These are phyloP conservation scores for Acromyrmex echinatior DNA, from an alignment of 1,140 invertebrate species.

Conservation along the genomic window DNA sequence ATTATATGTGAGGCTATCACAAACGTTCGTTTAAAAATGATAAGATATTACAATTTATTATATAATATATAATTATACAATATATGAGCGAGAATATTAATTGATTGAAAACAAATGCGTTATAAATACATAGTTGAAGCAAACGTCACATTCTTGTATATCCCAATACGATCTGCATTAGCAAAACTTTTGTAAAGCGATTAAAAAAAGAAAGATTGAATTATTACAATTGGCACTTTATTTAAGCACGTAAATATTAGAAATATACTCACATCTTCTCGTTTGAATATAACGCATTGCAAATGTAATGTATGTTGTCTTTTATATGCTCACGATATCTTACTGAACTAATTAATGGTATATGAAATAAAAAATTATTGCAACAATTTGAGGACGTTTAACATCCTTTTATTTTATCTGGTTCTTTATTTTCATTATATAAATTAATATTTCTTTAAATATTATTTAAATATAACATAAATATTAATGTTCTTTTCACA, in stretches of 20 bases:
- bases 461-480: neutral
- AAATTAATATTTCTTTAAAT: neutral
- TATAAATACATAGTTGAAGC: slow-evolving; percentile 3
- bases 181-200: neutral
- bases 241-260: slow-evolving; percentile 26
- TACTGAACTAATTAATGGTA: slow-evolving; percentile 20
- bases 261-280: neutral
- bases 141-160: neutral
- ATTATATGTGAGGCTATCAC: neutral
- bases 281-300: slow-evolving; percentile 7
- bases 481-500: slow-evolving; percentile 8
- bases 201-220: slow-evolving; percentile 16
- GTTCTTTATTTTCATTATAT: neutral
- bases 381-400: neutral
- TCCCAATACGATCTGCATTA: neutral
- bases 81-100: slow-evolving; percentile 8
- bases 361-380: slow-evolving; percentile 34
- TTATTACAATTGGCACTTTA: neutral
- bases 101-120: neutral
- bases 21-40: neutral
- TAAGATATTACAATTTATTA: slow-evolving; percentile 15
- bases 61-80: neutral
- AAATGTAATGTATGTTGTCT: slow-evolving; percentile 39
- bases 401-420: neutral
- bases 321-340: slow-evolving; percentile 33